Base-by-base conservation (phyloP, 2,113 vertebrate genomes). In the Hystrix brachyura region DNA sequence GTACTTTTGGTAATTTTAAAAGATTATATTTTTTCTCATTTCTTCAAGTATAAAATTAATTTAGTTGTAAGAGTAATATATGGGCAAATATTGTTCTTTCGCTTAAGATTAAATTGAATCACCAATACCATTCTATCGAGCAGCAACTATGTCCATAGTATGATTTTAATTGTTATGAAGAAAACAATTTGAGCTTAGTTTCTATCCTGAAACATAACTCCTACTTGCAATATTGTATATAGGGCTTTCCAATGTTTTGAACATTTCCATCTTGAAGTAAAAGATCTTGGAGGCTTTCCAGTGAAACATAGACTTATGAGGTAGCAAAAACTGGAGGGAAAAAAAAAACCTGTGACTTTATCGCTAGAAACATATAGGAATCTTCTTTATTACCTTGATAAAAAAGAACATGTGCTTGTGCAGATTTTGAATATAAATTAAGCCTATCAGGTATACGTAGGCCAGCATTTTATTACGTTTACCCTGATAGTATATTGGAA, bases 371-470 rank as follows among this genome's bases (percentile, higher is more conserved):
- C 23, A 51, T 25, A 43, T 0, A 90, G 12, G 19, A 38, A 78
- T 51, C 12, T n/a, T 82, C n/a, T 82, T 93, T 84, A 69, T 69
- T 64, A 55, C 7, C 46, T 18, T 69, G 14, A 84, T 29, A 87
- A 23, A 55, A 79, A 71, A 83, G 18, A 72, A 79, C 72, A 14
- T 64, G 32, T 55, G 18, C 14, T 60, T 83, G 10, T 29, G 38
- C 7, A 38, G 13, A 8, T 60, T 76, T 74, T 59, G 38, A 87
- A 83, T 83, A 67, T 87, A 90, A 84, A 96, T 72, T n/a, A 79
- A 92, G 57, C 18, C 48, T 79, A 23, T 34, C 79, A 87, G 46
- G 27, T 86, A 84, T 38, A 82, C 6, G 62, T 11, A 55, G 19
- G 13, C 67, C 1, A 55, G 7, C 27, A 32, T 46, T 96, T 90